Conservation (phyloP, 2,113 vertebrate genomes). For the Podiceps cristatus region DNA sequence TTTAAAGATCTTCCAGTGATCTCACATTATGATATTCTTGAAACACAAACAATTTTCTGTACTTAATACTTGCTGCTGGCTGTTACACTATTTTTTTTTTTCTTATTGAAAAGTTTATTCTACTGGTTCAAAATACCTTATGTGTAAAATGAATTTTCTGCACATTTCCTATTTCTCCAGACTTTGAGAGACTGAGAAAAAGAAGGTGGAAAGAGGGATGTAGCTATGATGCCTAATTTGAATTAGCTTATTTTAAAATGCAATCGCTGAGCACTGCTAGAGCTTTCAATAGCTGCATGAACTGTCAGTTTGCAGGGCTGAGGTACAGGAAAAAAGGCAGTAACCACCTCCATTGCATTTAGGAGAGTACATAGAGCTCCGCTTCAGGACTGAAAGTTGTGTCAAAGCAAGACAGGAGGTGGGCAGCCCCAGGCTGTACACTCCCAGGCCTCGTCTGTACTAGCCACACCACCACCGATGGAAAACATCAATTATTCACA, state of each 20-base stretch:
- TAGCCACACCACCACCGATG: background rate
- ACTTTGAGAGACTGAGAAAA: background rate
- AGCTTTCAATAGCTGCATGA: background rate
- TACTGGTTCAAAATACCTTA: background rate
- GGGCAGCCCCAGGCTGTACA: rapidly evolving
- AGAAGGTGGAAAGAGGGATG: background rate
- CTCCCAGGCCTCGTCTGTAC: rapidly evolving
- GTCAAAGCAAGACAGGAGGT: background rate
- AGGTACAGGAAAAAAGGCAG: background rate
- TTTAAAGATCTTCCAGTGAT: background rate
- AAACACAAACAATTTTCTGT: background rate
- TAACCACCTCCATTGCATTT: background rate
- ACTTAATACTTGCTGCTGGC: background rate
- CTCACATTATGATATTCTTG: background rate
- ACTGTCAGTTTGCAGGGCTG: background rate
- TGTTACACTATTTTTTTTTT: background rate
- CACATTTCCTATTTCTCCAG: background rate
- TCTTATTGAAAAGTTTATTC: background rate
- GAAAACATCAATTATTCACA: background rate
- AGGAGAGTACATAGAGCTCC: rapidly evolving
- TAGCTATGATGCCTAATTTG: background rate
- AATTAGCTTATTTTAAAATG: background rate
- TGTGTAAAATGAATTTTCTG: background rate
- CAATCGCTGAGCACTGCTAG: background rate
- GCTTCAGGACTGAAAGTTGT: background rate